phyloP scores from a whole-genome alignment of 2,113 vertebrate genomes.

The Pristiophorus japonicus region DNA sequence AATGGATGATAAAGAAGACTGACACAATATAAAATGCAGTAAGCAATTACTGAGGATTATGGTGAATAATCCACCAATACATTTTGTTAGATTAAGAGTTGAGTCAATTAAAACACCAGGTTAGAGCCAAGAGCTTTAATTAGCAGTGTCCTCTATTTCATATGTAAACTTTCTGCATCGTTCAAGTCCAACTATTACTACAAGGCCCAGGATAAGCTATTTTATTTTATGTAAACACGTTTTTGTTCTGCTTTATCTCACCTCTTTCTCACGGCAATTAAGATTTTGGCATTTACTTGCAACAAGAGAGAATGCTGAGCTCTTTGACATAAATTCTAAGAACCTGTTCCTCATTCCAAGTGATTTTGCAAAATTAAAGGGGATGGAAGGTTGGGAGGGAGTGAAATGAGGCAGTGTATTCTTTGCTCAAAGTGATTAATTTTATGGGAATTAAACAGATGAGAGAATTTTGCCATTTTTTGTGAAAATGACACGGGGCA shows the following conservation, averaged over 20 bases:
- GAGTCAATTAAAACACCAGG: background rate
- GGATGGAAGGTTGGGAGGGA: background rate
- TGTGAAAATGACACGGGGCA: background rate
- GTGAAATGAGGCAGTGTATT: background rate
- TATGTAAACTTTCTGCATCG: background rate
- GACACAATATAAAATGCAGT: background rate
- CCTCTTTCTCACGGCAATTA: background rate
- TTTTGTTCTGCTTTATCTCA: background rate
- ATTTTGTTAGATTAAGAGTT: background rate
- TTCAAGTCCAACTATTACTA: background rate
- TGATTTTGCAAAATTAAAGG: background rate
- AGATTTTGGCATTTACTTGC: background rate
- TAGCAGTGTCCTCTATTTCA: background rate
- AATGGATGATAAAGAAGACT: background rate
- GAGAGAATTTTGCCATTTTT: background rate
- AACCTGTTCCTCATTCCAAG: background rate
- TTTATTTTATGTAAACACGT: background rate
- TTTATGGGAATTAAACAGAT: background rate
- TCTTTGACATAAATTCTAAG: background rate
- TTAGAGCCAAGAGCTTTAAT: background rate
- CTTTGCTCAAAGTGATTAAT: background rate
- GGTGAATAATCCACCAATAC: background rate
- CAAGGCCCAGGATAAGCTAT: background rate
- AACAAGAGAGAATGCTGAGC: background rate
- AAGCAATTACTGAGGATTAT: background rate